These are phyloP conservation scores for Drosophila prolongata DNA, from an alignment of 2,888 invertebrate species.

Conservation along the genomic window DNA sequence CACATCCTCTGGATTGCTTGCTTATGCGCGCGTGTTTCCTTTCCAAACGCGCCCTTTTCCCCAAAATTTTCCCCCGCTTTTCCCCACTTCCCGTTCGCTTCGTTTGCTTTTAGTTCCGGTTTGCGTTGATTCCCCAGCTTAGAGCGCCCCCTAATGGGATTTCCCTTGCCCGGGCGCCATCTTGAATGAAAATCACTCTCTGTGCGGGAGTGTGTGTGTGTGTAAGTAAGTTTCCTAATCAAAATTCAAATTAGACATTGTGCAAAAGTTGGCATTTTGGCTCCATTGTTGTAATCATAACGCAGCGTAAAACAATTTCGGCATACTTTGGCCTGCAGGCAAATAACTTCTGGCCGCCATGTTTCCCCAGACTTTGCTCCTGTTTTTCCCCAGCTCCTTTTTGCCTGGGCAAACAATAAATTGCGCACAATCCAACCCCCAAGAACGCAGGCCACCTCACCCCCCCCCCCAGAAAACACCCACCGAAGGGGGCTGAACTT, in stretches of 20 bases:
- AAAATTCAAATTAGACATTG: constrained; percentile 84
- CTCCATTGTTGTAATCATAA: constrained; percentile 75
- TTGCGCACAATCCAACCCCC: constrained; percentile 80
- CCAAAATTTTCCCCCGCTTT: constrained; percentile 4
- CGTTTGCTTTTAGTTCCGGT: constrained; percentile 78
- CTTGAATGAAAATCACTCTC: constrained; percentile 47
- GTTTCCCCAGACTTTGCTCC: constrained; percentile 58
- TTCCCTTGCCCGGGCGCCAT: constrained; percentile 65
- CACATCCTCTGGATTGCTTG: constrained; percentile 63
- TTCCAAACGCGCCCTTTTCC: constrained; percentile 4
- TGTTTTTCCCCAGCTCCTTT: constrained; percentile 17
- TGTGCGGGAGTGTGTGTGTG: constrained; percentile 46
- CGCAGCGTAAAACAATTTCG: constrained; percentile 79
- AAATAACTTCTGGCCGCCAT: constrained; percentile 56
- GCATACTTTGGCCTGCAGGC: constrained; percentile 70
- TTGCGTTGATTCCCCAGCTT: constrained; percentile 75
- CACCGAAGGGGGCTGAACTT: constrained; percentile 19
- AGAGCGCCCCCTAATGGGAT: constrained; percentile 78
- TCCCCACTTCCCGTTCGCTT: constrained; percentile 30
- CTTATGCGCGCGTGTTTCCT: constrained; percentile 77
- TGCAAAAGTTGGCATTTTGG: constrained; percentile 67
- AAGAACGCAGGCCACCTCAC: constrained; percentile 43
- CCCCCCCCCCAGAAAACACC: constrained; percentile 12
- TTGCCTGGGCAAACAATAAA: constrained; percentile 67
- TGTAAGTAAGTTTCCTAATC: constrained; percentile 84